Conservation (phyloP, 1,140 invertebrate genomes). For the Pristionchus pacificus region DNA sequence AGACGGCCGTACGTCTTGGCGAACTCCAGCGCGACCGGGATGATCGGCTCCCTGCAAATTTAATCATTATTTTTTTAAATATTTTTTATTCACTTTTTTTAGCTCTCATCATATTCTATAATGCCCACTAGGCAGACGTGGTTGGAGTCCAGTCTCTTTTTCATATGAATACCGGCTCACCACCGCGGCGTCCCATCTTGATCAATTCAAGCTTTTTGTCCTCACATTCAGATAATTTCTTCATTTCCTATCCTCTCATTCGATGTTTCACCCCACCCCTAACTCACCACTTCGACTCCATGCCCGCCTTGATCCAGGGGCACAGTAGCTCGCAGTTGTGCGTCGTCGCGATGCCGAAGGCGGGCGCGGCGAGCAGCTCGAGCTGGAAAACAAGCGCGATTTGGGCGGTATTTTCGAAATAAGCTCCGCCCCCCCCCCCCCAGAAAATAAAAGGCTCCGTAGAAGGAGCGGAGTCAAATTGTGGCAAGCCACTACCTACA, state of each 20-base stretch:
- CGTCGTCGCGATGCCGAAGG: conserved; percentile 44
- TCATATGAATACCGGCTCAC: no score
- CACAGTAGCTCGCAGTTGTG: conserved; percentile 65
- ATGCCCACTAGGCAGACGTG: no score
- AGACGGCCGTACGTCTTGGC: conserved; percentile 77
- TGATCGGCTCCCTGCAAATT: conserved; percentile 65
- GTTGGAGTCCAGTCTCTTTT: no score
- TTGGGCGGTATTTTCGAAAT: background rate
- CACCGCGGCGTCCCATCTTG: no score
- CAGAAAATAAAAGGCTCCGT: background rate
- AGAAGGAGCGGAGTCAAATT: background rate
- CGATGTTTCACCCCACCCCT: no score
- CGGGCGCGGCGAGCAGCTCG: conserved; percentile 12
- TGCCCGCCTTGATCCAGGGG: conserved; percentile 43
- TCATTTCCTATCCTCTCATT: no score
- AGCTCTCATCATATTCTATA: conserved; percentile 65
- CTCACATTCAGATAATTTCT: no score
- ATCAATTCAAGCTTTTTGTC: no score
- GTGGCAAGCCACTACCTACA: background rate
- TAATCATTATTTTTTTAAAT: conserved; percentile 36
- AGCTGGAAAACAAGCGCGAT: conserved; percentile 3
- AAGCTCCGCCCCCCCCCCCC: background rate
- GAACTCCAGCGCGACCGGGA: conserved; percentile 70
- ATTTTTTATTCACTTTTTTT: conserved; percentile 67
- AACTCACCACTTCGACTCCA: conserved; percentile 66